Evolutionary conservation across 2,797 vertebrate genomes (phyloP).

Genomic region (Gymnothorax javanicus): DNA sequence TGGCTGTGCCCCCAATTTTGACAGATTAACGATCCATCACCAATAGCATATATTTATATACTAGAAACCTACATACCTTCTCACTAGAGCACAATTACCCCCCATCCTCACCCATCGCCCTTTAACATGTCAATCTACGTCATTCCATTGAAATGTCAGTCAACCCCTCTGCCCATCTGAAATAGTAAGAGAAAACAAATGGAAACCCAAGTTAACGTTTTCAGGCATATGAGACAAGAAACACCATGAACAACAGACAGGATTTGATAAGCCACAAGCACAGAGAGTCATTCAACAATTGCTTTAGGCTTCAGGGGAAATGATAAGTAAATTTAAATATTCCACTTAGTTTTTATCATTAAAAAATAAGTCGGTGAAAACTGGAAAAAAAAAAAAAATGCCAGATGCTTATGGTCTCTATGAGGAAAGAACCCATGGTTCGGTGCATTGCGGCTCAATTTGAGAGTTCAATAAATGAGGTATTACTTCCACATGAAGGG

Average conservation of each 20-base stretch:
- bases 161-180: no score
- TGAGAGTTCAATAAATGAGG: not conserved
- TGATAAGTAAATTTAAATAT: not conserved
- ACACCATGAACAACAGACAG: not conserved
- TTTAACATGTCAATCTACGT: not conserved
- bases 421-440: not conserved
- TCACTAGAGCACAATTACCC: not conserved
- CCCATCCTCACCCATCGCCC: not conserved
- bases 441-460: not conserved
- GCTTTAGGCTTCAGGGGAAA: not conserved
- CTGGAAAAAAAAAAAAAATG: no score
- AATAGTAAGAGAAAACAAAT: no score
- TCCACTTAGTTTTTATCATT: not conserved
- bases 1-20: not conserved
- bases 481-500: not conserved
- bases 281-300: not conserved
- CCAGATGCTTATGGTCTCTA: not conserved
- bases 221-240: not conserved
- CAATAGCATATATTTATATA: not conserved
- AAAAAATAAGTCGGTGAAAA: not conserved
- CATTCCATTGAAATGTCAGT: no score
- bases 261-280: not conserved
- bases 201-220: not conserved
- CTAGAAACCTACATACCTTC: not conserved
- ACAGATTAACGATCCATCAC: not conserved